Conservation (phyloP, 2,797 vertebrate genomes). For the Syngnathus rostellatus region DNA sequence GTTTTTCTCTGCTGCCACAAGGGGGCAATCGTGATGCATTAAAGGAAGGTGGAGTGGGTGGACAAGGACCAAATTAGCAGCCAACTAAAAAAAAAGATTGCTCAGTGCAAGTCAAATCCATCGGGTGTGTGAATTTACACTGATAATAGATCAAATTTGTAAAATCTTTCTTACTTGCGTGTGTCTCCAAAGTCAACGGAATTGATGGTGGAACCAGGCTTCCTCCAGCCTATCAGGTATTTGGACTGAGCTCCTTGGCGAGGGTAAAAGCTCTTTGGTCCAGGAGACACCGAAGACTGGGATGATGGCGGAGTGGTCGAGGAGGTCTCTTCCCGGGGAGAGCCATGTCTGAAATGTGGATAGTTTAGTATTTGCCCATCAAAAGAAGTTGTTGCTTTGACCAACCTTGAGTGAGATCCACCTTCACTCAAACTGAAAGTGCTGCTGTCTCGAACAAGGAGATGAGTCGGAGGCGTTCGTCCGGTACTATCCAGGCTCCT, state of each 20-base stretch:
- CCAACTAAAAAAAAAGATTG: not conserved
- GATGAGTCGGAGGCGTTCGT: slow-evolving; percentile 80
- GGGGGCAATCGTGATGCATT: slow-evolving; percentile 37
- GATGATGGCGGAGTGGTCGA: slow-evolving; percentile 81
- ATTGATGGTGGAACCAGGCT: slow-evolving; percentile 97
- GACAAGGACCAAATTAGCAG: not conserved
- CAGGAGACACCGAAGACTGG: slow-evolving; percentile 83
- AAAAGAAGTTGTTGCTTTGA: not conserved
- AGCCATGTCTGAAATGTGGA: slow-evolving; percentile 72
- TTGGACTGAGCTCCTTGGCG: slow-evolving; percentile 98
- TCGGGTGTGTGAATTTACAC: too few relatives aligned
- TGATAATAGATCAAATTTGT: too few relatives aligned
- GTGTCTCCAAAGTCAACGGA: slow-evolving; percentile 98
- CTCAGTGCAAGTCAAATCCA: not conserved
- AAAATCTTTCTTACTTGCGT: slow-evolving; percentile 80
- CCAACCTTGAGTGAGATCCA: slow-evolving; percentile 87
- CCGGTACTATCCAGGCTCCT: slow-evolving; percentile 57
- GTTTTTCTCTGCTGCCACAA: slow-evolving; percentile 40
- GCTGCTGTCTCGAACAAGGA: slow-evolving; percentile 86
- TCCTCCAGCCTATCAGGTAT: slow-evolving; percentile 98
- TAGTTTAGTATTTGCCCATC: not conserved
- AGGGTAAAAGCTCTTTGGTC: slow-evolving; percentile 96
- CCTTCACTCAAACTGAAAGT: slow-evolving; percentile 85
- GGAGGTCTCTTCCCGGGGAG: slow-evolving; percentile 86
- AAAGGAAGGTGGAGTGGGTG: not conserved